These are phyloP conservation scores for Azorinus chamasolen DNA, from an alignment of 2,888 invertebrate genomes.

Conservation along the genomic window DNA sequence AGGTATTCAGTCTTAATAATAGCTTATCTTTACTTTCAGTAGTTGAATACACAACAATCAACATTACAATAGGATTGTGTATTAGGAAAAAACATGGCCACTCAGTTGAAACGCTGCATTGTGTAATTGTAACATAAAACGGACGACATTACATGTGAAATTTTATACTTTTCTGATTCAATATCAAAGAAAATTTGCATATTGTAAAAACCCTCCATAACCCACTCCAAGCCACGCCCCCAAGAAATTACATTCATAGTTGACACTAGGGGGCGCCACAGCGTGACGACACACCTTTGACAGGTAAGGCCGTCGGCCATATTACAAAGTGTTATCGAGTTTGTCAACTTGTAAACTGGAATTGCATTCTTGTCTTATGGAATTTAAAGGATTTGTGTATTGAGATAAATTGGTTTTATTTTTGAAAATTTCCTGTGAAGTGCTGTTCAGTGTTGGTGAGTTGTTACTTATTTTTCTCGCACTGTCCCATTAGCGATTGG, in stretches of 20 bases:
- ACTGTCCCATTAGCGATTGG: constrained; percentile 23
- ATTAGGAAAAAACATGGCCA: no score
- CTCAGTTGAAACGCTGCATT: no score
- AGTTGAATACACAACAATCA: no score
- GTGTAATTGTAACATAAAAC: no score
- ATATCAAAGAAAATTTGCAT: no score
- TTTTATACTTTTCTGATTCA: no score
- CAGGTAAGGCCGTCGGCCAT: constrained; percentile 63
- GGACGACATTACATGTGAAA: no score
- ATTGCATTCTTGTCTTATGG: constrained; percentile 36
- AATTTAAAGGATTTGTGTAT: constrained; percentile 31
- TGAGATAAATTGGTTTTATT: no score
- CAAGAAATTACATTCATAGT: constrained; percentile 68
- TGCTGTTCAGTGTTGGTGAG: constrained; percentile 35
- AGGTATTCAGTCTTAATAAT: no score
- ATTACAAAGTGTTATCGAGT: constrained; percentile 45
- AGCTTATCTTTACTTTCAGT: no score
- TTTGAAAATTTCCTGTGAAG: not conserved
- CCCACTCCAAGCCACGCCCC: constrained; percentile 47
- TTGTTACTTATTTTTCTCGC: constrained; percentile 10
- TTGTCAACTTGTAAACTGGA: constrained; percentile 29
- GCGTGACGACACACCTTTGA: constrained; percentile 63
- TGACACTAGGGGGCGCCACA: constrained; percentile 71
- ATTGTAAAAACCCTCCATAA: no score
- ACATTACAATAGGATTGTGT: no score